Conservation (phyloP, 2,797 vertebrate genomes). For the Hemibagrus guttatus region DNA sequence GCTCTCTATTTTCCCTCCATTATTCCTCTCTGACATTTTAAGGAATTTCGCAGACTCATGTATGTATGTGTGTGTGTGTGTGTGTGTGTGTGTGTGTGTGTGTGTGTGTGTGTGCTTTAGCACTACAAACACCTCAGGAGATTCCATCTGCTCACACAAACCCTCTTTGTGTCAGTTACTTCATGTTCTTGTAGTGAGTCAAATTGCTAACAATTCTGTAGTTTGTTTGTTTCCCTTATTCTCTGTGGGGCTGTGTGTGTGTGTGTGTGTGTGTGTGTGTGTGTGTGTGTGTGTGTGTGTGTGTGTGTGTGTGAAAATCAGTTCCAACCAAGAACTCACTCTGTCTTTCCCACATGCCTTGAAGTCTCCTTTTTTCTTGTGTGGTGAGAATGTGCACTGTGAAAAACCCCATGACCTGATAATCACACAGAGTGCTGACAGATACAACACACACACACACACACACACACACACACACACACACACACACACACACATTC, state of each 20-base stretch:
- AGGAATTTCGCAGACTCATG: constrained; percentile 50
- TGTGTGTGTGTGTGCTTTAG: constrained; percentile 52
- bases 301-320: neutral
- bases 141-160: constrained; percentile 23
- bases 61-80: constrained; percentile 17
- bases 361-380: neutral
- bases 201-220: constrained; percentile 1
- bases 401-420: constrained; percentile 22
- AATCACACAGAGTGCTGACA: constrained; percentile 19
- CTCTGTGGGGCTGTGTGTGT: neutral
- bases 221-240: neutral
- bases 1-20: constrained; percentile 41
- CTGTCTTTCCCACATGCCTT: constrained; percentile 8
- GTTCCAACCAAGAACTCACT: neutral
- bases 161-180: constrained; percentile 9
- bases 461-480: constrained; percentile 5
- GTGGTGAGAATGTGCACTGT: constrained; percentile 12
- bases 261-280: constrained; percentile 12
- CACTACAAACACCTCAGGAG: constrained; percentile 41
- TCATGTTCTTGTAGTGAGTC: neutral
- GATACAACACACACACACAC: neutral
- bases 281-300: constrained; percentile 14
- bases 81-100: constrained; percentile 26
- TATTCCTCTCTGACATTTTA: constrained; percentile 41
- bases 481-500: neutral